Conservation (phyloP, 1,140 invertebrate genomes). For the Drosophila burlai region DNA sequence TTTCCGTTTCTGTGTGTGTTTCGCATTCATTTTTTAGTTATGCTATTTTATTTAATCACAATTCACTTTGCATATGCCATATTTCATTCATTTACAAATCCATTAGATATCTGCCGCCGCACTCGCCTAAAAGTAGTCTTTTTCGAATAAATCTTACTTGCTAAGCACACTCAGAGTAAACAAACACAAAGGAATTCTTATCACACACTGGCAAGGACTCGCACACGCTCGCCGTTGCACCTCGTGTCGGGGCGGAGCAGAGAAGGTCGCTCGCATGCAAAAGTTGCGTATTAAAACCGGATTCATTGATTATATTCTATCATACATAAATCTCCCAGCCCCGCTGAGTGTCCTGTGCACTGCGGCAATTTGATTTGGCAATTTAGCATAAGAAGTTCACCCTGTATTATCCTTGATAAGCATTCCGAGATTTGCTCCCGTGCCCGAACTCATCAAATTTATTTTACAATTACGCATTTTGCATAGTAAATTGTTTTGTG, state of each 20-base stretch:
- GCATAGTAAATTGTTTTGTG: conserved; percentile 54
- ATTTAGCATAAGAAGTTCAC: conserved; percentile 62
- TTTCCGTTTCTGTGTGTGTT: neutral
- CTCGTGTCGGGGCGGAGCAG: conserved; percentile 22
- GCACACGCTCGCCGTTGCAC: conserved; percentile 9
- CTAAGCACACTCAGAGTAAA: conserved; percentile 48
- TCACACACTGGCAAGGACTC: conserved; percentile 18
- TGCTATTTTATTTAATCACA: conserved; percentile 76
- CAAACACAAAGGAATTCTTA: conserved; percentile 40
- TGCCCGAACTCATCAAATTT: conserved; percentile 23
- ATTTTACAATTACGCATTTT: conserved; percentile 52
- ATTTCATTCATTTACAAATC: conserved; percentile 67
- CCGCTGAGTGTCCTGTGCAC: conserved; percentile 12
- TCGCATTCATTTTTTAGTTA: conserved; percentile 6
- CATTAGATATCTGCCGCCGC: conserved; percentile 18
- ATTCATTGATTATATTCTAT: conserved; percentile 42
- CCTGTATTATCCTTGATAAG: conserved; percentile 73
- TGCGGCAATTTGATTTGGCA: conserved; percentile 55
- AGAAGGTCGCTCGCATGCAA: conserved; percentile 12
- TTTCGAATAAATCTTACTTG: conserved; percentile 53
- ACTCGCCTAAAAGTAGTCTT: conserved; percentile 30
- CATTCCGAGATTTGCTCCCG: conserved; percentile 21
- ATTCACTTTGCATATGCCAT: conserved; percentile 84
- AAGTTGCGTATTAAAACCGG: conserved; percentile 29
- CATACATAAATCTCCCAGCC: conserved; percentile 5